Percentiles rank a stretch among this genome's conserved stretches.
Evolutionary conservation across 2,888 invertebrate genomes (phyloP).

Genomic region (Acrobasis suavella): DNA sequence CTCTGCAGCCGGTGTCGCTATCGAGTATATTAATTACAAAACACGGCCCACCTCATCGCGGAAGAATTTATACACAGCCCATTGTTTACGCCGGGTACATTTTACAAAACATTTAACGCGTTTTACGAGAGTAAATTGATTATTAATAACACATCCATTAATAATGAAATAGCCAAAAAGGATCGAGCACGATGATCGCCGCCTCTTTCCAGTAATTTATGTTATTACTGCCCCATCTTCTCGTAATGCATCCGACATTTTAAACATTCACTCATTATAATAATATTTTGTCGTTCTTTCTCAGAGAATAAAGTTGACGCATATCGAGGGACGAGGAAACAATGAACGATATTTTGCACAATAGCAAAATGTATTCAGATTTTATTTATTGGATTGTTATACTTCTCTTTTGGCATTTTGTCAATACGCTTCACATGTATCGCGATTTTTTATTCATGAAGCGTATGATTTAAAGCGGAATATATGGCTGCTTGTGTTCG

Average conservation of each 20-base stretch:
- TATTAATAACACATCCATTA: slow-evolving; percentile 68
- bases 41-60: slow-evolving; percentile 35
- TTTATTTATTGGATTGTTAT: slow-evolving; percentile 13
- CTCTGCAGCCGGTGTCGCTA: slow-evolving; percentile 10
- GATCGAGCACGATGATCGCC: slow-evolving; percentile 41
- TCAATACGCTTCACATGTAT: slow-evolving; percentile 6
- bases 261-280: slow-evolving; percentile 39
- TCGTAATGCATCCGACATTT: slow-evolving; percentile 30
- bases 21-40: slow-evolving; percentile 22
- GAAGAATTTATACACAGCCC: slow-evolving; percentile 46
- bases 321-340: slow-evolving; percentile 32
- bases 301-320: slow-evolving; percentile 39
- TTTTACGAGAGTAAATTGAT: slow-evolving; percentile 67
- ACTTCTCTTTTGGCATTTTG: slow-evolving; percentile 16
- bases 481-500: slow-evolving; percentile 3
- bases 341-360: slow-evolving; percentile 15
- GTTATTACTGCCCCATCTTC: slow-evolving; percentile 42
- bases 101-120: slow-evolving; percentile 41
- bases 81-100: slow-evolving; percentile 44
- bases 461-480: slow-evolving; percentile 7
- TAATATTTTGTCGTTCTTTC: slow-evolving; percentile 40
- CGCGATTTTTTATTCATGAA: slow-evolving; percentile 12
- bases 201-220: slow-evolving; percentile 63
- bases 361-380: slow-evolving; percentile 18
- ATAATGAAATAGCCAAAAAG: slow-evolving; percentile 60